Base-by-base conservation (phyloP, 2,888 invertebrate species). In the Harmothoe impar region DNA sequence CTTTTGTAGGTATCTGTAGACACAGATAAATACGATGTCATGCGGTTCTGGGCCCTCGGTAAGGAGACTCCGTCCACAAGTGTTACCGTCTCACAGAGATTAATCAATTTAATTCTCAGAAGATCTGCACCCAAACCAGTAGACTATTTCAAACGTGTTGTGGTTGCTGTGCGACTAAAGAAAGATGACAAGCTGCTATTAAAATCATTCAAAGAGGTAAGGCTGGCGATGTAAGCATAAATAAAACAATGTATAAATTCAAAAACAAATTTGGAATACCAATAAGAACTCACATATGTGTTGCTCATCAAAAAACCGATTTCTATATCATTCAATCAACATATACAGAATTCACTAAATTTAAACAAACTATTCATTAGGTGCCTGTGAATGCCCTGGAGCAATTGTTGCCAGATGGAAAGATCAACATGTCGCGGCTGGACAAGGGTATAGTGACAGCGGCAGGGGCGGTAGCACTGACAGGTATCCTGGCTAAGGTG, bases 31-130 rank as follows among this genome's bases (percentile, higher is more conserved):
- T 96, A 95, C 92, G 95, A 95, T 91, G 93, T 95, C 15, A 90
- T 96, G 78, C 93, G 94, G 29, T 94, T 95, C 91, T 96, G 95
- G 95, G 95, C 94, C 0, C 93, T 95, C 29, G 96, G 96, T 0
- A 93, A 93, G 78, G 95, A 95, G 81, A 91, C 90, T 17, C 93
- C 93, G 0, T 78, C 91, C 12, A 86, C 89, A 0, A 89, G 88
- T 51, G 25, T 91, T 0, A 93, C 94, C 0, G 86, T 93, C 31
- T 90, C 85, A 25, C 91, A 93, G 54, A 92, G 92, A 56, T 35
- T 93, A 15, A 15, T 91, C 5, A 91, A 92, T n/a, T 78, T 35
- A 7, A 29, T 93, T 7, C 89, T 91, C 12, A 72, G 90, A 1
- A 77, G 91, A n/a, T 84, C 91, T 15, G 68, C 72, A 15, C 91